These are phyloP conservation scores for Tetanocera ferruginea DNA, from an alignment of 2,888 invertebrate species.

Conservation along the genomic window DNA sequence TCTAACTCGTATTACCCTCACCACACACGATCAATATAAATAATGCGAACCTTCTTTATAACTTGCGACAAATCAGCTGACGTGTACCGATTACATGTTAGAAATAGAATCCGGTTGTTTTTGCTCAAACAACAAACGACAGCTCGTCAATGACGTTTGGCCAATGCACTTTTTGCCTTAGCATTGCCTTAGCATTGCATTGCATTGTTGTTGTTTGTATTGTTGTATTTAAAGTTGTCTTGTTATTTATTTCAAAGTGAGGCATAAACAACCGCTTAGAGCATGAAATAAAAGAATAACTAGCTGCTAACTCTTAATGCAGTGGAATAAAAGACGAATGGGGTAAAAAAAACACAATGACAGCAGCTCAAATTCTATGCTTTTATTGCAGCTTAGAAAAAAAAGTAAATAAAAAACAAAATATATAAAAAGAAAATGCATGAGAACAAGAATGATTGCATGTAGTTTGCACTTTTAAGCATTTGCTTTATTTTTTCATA, in stretches of 20 bases:
- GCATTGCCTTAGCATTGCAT: background rate
- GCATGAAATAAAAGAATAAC: background rate
- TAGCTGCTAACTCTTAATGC: too few species aligned
- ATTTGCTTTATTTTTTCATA: background rate
- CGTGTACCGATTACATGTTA: background rate
- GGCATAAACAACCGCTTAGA: constrained; percentile 25
- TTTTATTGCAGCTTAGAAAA: background rate
- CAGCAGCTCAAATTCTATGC: background rate
- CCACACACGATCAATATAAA: background rate
- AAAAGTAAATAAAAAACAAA: background rate
- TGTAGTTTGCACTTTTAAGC: constrained; percentile 5
- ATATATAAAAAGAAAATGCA: background rate
- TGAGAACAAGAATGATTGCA: constrained; percentile 14
- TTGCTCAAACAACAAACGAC: background rate
- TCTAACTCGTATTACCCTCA: background rate
- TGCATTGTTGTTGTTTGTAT: constrained; percentile 10
- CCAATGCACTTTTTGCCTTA: constrained; percentile 42
- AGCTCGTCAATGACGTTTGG: constrained; percentile 42
- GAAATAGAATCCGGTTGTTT: background rate
- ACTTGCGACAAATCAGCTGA: background rate
- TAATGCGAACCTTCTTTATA: background rate
- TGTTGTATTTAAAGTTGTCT: constrained; percentile 12
- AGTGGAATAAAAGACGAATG: background rate
- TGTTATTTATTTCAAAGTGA: constrained; percentile 24
- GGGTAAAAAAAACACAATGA: background rate